Percentiles rank a stretch among this genome's conserved stretches.
Conservation (phyloP, 2,888 invertebrate species). For the Andrena trimmerana region DNA sequence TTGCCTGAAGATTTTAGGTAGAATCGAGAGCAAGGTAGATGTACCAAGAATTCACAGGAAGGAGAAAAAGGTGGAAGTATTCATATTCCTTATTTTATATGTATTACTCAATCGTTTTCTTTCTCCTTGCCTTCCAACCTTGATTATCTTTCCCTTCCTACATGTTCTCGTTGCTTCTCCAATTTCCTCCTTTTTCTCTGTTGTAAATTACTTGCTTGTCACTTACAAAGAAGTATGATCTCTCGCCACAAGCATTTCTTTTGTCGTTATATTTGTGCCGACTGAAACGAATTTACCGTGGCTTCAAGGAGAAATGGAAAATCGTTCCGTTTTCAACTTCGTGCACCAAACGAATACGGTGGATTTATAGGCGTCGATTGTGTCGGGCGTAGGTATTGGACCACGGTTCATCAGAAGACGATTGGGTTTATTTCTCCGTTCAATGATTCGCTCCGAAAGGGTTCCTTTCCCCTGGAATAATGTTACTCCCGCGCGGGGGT, state of each 20-base stretch:
- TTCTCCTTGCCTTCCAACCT: too few species aligned
- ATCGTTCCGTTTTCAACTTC: constrained; percentile 55
- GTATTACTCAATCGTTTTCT: too few species aligned
- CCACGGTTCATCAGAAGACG: constrained; percentile 36
- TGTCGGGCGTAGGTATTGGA: constrained; percentile 6
- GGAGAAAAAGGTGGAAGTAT: too few species aligned
- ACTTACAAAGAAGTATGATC: constrained; percentile 67
- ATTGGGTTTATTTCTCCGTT: constrained; percentile 51
- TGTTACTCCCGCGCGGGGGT: neutral
- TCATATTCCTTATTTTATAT: too few species aligned
- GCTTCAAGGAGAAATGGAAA: constrained; percentile 53
- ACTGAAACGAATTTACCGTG: constrained; percentile 51
- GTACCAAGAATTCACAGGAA: too few species aligned
- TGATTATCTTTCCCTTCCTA: too few species aligned
- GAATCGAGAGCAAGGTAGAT: too few species aligned
- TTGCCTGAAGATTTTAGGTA: too few species aligned
- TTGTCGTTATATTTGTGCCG: constrained; percentile 25
- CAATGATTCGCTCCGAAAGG: constrained; percentile 19
- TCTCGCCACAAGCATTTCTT: constrained; percentile 26
- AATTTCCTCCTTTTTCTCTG: constrained; percentile 10
- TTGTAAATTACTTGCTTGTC: constrained; percentile 44
- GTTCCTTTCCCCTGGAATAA: constrained; percentile 7
- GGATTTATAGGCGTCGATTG: constrained; percentile 48
- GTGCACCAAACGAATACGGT: constrained; percentile 27
- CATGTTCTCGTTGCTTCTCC: too few species aligned